These are phyloP conservation scores for Tiaroga cobitis DNA, from an alignment of 2,797 vertebrate genomes.

Conservation along the genomic window DNA sequence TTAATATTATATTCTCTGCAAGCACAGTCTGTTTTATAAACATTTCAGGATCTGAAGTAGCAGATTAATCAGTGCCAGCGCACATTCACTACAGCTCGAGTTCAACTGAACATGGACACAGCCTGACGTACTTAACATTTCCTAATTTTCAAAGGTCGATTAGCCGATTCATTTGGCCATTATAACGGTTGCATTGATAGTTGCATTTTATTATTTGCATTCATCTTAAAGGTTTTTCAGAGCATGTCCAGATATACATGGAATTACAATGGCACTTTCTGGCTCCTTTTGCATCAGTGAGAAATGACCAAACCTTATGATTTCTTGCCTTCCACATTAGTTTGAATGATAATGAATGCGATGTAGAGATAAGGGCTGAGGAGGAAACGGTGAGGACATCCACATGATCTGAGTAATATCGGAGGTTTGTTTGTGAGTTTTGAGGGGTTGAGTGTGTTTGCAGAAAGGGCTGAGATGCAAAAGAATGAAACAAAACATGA, in stretches of 20 bases:
- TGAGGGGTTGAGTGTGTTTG: slow-evolving; percentile 50
- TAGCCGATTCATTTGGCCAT: no score
- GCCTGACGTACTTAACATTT: no score
- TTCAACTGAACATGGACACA: no score
- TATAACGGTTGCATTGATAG: no score
- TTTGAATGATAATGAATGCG: neutral
- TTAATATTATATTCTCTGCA: no score
- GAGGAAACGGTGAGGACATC: slow-evolving; percentile 9
- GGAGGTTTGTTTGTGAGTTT: neutral
- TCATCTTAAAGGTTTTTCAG: neutral
- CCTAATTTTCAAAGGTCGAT: no score
- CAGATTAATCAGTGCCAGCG: no score
- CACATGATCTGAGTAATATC: neutral
- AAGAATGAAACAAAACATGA: slow-evolving; percentile 68
- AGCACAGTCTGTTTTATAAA: no score
- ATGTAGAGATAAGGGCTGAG: slow-evolving; percentile 1
- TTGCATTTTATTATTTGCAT: no score
- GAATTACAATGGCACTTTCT: no score
- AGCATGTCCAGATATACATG: neutral
- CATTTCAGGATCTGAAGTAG: no score
- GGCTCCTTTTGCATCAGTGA: neutral
- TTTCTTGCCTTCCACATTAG: neutral
- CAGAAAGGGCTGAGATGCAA: slow-evolving; percentile 13
- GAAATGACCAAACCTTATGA: neutral
- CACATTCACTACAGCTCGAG: no score